Evolutionary conservation across 2,888 invertebrate genomes (phyloP).

Genomic region (Synergus laeviventris): DNA sequence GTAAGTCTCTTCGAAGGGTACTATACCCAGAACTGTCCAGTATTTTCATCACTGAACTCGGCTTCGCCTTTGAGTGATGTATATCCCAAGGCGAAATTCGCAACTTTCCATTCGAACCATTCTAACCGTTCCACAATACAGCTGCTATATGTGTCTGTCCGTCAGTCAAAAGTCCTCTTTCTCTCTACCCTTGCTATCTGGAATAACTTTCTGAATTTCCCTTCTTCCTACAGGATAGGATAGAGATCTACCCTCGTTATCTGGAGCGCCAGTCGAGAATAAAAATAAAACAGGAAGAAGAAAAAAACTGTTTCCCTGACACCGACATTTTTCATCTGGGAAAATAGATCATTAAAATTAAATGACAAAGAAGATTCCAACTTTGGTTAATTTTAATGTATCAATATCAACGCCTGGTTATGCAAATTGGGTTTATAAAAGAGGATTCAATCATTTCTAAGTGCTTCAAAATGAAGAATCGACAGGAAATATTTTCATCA

Average conservation of each 20-base stretch:
- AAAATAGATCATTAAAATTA: background rate
- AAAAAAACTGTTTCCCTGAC: background rate
- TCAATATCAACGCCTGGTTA: background rate
- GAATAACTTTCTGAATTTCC: constrained; percentile 15
- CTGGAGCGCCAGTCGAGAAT: constrained; percentile 18
- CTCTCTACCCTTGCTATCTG: background rate
- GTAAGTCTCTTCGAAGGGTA: constrained; percentile 25
- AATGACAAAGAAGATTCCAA: background rate
- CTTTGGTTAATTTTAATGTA: background rate
- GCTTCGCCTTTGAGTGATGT: constrained; percentile 26
- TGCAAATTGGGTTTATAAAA: background rate
- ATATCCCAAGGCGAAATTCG: constrained; percentile 29
- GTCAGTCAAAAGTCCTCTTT: constrained; percentile 22
- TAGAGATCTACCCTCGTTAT: constrained; percentile 37
- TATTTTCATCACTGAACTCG: constrained; percentile 13
- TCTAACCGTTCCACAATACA: background rate
- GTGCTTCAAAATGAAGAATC: background rate
- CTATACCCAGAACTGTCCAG: constrained; percentile 15
- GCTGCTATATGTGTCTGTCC: background rate
- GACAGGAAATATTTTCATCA: no score
- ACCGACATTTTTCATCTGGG: background rate
- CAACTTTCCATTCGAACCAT: constrained; percentile 29
- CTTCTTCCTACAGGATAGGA: constrained; percentile 12
- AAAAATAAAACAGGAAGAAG: background rate
- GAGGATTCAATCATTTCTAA: background rate